A percentile compares a stretch with the other conserved stretches of the same genome.
Evolutionary conservation across 2,113 vertebrate genomes (phyloP).

Genomic region (Hydropotes inermis): DNA sequence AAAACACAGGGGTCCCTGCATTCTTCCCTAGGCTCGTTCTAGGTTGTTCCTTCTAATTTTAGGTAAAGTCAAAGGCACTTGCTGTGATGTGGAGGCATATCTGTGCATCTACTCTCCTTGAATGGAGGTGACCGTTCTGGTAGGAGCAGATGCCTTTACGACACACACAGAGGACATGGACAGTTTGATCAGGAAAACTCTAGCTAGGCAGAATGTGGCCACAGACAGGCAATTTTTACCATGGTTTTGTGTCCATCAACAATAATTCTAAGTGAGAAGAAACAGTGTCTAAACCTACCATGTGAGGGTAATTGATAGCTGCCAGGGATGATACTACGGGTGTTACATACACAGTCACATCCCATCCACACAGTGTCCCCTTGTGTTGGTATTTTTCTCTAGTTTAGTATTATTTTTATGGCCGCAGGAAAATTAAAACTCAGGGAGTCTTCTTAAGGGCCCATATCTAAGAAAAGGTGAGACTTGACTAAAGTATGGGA

Average conservation of each 20-base stretch:
- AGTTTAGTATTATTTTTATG: background rate
- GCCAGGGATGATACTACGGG: background rate
- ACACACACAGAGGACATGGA: background rate
- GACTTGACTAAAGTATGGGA: background rate
- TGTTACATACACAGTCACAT: background rate
- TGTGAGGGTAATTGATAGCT: background rate
- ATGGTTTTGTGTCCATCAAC: background rate
- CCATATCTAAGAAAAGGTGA: background rate
- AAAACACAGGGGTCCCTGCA: background rate
- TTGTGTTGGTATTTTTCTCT: background rate
- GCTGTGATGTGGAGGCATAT: too few relatives aligned
- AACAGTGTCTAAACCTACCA: background rate
- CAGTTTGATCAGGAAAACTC: background rate
- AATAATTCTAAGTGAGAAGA: conserved; percentile 44
- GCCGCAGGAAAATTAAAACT: background rate
- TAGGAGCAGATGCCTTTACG: background rate
- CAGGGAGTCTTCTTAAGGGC: background rate
- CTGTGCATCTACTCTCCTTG: background rate
- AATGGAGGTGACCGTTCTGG: background rate
- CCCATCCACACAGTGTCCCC: background rate
- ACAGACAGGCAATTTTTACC: background rate
- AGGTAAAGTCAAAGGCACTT: background rate
- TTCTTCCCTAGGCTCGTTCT: background rate
- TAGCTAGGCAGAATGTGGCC: background rate
- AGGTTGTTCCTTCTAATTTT: background rate